Conservation (phyloP, 2,113 vertebrate species). For the Symphodus melops region DNA sequence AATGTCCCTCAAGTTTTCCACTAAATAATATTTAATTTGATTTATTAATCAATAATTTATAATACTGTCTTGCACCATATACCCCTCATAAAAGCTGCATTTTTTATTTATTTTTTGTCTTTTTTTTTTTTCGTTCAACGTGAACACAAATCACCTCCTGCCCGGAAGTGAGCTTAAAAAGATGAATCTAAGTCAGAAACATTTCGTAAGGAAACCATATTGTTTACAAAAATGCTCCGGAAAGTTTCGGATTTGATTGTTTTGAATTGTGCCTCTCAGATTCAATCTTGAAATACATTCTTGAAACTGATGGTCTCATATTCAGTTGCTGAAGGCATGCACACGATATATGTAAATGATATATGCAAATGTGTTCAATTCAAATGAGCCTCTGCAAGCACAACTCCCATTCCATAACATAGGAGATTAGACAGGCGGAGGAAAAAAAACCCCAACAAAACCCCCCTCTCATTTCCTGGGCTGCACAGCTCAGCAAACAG, state of each 20-base stretch:
- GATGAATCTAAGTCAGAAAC: conserved; percentile 11
- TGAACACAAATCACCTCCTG: conserved; percentile 2
- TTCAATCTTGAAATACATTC: conserved; percentile 25
- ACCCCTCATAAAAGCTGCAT: too few relatives aligned
- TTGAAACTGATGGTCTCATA: conserved; percentile 12
- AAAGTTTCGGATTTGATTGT: conserved; percentile 4
- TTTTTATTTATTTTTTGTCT: too few relatives aligned
- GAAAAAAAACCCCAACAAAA: too few relatives aligned
- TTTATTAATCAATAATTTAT: too few relatives aligned
- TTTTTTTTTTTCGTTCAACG: too few relatives aligned
- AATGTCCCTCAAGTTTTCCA: too few relatives aligned
- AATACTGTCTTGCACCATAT: too few relatives aligned
- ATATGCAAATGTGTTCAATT: conserved; percentile 24
- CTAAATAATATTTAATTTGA: too few relatives aligned
- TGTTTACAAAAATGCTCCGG: too few relatives aligned
- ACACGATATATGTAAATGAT: conserved; percentile 24
- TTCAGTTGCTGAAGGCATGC: conserved; percentile 19
- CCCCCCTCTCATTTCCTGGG: conserved; percentile 3
- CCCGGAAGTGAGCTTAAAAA: background rate
- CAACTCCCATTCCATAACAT: conserved; percentile 11
- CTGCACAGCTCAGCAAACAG: conserved; percentile 27
- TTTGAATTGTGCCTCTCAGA: conserved; percentile 19
- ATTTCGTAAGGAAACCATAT: conserved; percentile 19
- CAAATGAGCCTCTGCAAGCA: conserved; percentile 30
- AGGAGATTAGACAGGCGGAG: background rate